These are phyloP conservation scores for Rapana venosa DNA, from an alignment of 2,888 invertebrate genomes.

Conservation along the genomic window DNA sequence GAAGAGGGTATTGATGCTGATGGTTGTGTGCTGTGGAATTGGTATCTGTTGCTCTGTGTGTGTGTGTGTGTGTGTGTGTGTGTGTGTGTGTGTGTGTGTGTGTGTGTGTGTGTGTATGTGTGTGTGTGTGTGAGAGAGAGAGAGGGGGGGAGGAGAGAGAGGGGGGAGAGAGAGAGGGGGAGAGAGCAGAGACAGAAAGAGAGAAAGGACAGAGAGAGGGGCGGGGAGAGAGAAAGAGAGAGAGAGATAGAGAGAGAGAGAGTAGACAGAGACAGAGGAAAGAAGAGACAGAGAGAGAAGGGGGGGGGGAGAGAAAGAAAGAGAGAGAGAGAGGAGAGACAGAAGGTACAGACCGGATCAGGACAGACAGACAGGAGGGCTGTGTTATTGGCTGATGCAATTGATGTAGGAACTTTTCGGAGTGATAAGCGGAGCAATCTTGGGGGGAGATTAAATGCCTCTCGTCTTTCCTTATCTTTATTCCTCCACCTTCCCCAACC, in stretches of 20 bases:
- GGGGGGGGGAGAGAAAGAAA: background rate
- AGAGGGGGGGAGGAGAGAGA: background rate
- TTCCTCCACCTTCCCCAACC: no score
- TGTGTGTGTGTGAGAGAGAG: background rate
- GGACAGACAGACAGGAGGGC: no score
- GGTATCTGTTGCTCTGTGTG: no score
- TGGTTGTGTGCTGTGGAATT: no score
- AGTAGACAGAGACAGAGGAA: background rate
- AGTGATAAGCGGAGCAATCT: no score
- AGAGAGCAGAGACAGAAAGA: background rate
- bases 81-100: conserved; percentile 9
- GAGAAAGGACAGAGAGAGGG: background rate
- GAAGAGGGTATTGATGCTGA: no score
- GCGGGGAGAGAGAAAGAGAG: background rate
- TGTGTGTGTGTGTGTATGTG: conserved; percentile 9
- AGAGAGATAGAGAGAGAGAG: background rate
- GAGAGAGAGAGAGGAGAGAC: background rate
- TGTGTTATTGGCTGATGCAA: no score
- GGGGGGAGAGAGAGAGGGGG: conserved; percentile 15
- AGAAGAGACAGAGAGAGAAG: background rate
- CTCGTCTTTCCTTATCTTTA: no score
- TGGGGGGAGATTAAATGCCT: no score
- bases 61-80: background rate
- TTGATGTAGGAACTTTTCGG: no score
- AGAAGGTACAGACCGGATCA: no score